Percentiles rank a stretch among this genome's conserved stretches.
Evolutionary conservation across 2,888 invertebrate genomes (phyloP).

Genomic region (Thymelicus acteon): DNA sequence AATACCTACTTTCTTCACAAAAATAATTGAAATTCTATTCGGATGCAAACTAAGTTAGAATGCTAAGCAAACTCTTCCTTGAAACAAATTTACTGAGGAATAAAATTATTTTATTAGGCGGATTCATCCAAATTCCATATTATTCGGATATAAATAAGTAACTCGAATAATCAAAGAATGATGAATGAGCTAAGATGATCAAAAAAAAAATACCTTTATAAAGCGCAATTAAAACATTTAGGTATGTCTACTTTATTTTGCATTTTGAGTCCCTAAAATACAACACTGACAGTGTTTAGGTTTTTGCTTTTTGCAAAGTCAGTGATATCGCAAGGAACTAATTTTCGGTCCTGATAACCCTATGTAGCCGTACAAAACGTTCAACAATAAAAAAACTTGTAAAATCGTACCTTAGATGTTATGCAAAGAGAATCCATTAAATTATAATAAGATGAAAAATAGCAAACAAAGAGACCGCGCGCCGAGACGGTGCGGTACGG

Average conservation of each 20-base stretch:
- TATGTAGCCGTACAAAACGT: neutral
- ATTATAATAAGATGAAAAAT: conserved; percentile 41
- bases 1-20: neutral
- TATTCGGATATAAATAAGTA: no score
- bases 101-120: neutral
- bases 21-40: neutral
- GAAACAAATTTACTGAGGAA: neutral
- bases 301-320: no score
- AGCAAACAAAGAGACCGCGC: conserved; percentile 47
- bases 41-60: neutral
- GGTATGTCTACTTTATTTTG: no score
- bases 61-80: neutral
- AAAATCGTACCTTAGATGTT: conserved; percentile 9
- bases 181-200: no score
- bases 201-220: no score
- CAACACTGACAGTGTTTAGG: neutral
- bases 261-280: no score
- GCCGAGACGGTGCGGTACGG: conserved; percentile 32
- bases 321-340: no score
- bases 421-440: conserved; percentile 40
- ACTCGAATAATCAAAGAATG: no score
- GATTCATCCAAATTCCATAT: neutral
- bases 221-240: no score
- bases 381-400: neutral
- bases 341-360: no score